These are phyloP conservation scores for Dryas iulia DNA, from an alignment of 1,140 invertebrate genomes.

Conservation along the genomic window DNA sequence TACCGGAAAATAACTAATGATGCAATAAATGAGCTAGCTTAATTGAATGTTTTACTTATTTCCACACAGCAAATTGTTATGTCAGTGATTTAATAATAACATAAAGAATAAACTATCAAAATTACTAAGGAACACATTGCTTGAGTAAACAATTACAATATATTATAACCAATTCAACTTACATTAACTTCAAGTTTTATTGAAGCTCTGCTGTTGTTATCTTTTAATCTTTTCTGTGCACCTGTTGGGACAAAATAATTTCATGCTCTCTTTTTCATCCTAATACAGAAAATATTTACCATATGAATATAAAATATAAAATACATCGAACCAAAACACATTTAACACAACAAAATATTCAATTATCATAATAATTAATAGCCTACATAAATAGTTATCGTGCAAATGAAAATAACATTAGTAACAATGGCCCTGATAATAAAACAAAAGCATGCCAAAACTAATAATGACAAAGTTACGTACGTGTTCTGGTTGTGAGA, in stretches of 20 bases:
- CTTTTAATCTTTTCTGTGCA: constrained; percentile 69
- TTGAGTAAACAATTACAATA: background rate
- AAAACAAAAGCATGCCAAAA: constrained; percentile 14
- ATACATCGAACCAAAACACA: too few species aligned
- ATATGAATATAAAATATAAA: background rate
- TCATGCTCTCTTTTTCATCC: constrained; percentile 36
- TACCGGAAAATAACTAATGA: too few species aligned
- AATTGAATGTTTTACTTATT: too few species aligned
- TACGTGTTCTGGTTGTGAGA: constrained; percentile 71
- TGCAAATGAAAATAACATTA: background rate
- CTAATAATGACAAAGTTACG: constrained; percentile 32
- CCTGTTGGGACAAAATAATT: constrained; percentile 58
- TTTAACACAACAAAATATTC: background rate
- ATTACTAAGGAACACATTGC: background rate
- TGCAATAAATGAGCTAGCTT: too few species aligned
- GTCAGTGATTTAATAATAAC: too few species aligned
- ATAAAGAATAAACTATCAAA: background rate
- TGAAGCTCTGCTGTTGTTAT: constrained; percentile 49
- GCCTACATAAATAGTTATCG: background rate
- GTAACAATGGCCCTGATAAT: background rate
- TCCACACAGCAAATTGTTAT: too few species aligned
- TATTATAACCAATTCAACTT: constrained; percentile 35
- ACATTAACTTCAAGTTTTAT: constrained; percentile 44
- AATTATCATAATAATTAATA: background rate
- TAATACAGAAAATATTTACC: background rate